phyloP scores from a whole-genome alignment of 2,888 invertebrate genomes.

The Melieria picta region DNA sequence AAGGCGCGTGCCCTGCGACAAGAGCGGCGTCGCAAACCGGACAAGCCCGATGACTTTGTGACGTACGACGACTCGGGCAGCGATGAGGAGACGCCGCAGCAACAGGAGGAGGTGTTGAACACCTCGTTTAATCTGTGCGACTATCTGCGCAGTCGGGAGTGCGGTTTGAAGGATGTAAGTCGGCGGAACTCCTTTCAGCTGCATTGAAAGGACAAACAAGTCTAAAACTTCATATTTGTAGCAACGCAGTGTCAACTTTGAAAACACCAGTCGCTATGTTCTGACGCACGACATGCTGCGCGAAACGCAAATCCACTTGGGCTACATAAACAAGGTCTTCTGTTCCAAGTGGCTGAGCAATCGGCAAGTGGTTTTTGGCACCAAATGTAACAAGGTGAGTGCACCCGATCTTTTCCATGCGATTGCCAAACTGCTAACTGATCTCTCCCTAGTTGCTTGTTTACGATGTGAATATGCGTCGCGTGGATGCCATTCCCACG shows the following conservation, averaged over 20 bases:
- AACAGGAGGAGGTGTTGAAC: conserved; percentile 76
- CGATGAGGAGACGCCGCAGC: conserved; percentile 80
- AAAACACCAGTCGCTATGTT: conserved; percentile 88
- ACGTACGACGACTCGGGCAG: conserved; percentile 89
- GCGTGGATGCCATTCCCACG: conserved; percentile 90
- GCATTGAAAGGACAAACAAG: neutral
- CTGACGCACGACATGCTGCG: conserved; percentile 89
- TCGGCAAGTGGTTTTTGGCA: conserved; percentile 94
- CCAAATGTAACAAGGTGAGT: conserved; percentile 93
- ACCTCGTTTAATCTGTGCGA: conserved; percentile 89
- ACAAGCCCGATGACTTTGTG: conserved; percentile 90
- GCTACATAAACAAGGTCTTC: conserved; percentile 92
- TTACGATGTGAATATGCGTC: conserved; percentile 87
- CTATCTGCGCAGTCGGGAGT: conserved; percentile 82
- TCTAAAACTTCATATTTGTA: conserved; percentile 36
- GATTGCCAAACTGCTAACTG: no score
- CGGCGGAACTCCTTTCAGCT: neutral
- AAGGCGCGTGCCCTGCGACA: conserved; percentile 69
- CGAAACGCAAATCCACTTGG: conserved; percentile 83
- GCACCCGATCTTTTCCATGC: no score
- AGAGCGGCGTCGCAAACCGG: conserved; percentile 82
- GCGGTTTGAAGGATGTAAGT: conserved; percentile 74
- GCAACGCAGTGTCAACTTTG: conserved; percentile 75
- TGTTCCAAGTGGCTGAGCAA: conserved; percentile 96
- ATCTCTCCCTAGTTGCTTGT: conserved; percentile 79